A percentile compares a stretch with the other conserved stretches of the same genome.
Evolutionary conservation across 1,140 invertebrate genomes (phyloP).

Genomic region (Lepidurus apus): DNA sequence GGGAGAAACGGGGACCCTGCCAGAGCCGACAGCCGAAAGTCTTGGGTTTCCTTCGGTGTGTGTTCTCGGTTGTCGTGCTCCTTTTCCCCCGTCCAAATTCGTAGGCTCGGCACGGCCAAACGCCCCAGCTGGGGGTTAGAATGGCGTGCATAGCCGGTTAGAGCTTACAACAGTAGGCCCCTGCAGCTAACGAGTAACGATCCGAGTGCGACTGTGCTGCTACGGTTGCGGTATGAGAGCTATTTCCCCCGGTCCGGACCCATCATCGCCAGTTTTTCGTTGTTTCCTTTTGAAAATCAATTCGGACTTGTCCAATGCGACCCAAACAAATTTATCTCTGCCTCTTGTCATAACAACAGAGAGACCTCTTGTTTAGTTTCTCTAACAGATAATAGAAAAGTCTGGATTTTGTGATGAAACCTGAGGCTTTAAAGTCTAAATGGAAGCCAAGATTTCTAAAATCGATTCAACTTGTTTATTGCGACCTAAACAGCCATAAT

Average conservation of each 20-base stretch:
- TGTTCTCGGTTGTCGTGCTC: background rate
- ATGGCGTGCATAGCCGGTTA: background rate
- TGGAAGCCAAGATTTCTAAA: too few relatives aligned
- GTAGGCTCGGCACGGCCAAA: background rate
- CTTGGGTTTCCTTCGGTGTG: constrained; percentile 3
- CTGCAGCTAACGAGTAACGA: background rate
- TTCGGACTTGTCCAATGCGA: too few relatives aligned
- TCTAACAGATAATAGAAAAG: too few relatives aligned
- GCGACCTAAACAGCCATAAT: too few relatives aligned
- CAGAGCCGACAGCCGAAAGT: constrained; percentile 1
- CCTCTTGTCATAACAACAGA: too few relatives aligned
- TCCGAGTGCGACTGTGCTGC: background rate
- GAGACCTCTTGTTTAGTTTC: too few relatives aligned
- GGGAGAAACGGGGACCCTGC: background rate
- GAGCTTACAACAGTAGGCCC: background rate
- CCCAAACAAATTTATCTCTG: too few relatives aligned
- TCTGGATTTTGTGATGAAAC: too few relatives aligned
- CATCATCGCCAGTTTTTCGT: background rate
- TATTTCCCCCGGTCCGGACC: background rate
- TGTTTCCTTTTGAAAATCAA: too few relatives aligned
- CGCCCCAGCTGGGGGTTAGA: background rate
- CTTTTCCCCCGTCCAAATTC: background rate
- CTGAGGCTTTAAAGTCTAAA: too few relatives aligned
- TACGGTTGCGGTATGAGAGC: background rate
- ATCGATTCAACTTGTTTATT: too few relatives aligned